A percentile compares a stretch with the other conserved stretches of the same genome.
These are phyloP conservation scores for Fistularia tabacaria DNA, from an alignment of 2,797 vertebrate genomes.

Conservation along the genomic window DNA sequence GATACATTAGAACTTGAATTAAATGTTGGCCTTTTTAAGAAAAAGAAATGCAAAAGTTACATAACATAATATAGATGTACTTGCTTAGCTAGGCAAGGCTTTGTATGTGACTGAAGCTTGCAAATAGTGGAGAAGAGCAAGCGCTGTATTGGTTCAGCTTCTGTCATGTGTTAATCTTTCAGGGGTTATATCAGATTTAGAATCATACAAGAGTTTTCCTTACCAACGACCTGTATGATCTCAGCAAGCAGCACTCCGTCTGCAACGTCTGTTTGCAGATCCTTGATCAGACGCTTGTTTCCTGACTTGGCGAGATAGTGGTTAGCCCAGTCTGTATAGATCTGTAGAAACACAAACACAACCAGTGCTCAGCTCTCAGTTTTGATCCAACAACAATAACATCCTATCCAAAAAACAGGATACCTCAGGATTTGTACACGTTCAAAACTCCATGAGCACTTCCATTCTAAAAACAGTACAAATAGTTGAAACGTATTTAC, in stretches of 20 bases:
- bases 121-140: too few relatives aligned
- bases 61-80: too few relatives aligned
- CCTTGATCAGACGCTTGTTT: constrained; percentile 94
- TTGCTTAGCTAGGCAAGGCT: too few relatives aligned
- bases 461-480: constrained; percentile 58
- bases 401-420: constrained; percentile 19
- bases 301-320: constrained; percentile 96
- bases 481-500: constrained; percentile 57
- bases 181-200: not conserved
- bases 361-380: constrained; percentile 17
- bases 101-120: too few relatives aligned
- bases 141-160: too few relatives aligned
- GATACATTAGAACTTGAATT: too few relatives aligned
- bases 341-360: constrained; percentile 73
- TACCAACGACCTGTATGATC: constrained; percentile 98
- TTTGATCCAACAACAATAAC: constrained; percentile 20
- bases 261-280: constrained; percentile 94
- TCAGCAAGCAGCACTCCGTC: constrained; percentile 95
- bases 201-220: constrained; percentile 50
- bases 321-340: constrained; percentile 99
- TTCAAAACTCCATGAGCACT: constrained; percentile 61
- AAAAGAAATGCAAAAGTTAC: too few relatives aligned
- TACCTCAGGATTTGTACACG: constrained; percentile 16
- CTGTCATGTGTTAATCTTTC: not conserved
- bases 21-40: too few relatives aligned